phyloP scores from a whole-genome alignment of 2,113 vertebrate genomes.

The Nycticebus coucang region DNA sequence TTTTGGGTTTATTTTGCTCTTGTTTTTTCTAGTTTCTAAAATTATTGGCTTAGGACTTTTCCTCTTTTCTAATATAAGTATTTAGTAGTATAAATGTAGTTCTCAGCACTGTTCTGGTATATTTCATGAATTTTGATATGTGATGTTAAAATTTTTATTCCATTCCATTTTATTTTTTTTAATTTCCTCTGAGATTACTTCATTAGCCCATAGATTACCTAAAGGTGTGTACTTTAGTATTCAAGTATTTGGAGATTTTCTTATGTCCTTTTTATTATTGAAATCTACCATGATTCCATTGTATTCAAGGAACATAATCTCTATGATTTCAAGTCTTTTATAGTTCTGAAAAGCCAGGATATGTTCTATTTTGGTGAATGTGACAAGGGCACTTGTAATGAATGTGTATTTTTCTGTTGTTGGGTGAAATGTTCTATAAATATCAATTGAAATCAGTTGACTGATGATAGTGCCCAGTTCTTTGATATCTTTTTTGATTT shows the following conservation, averaged over 20 bases:
- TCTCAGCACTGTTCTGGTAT: not conserved
- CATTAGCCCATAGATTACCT: not conserved
- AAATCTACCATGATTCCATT: not conserved
- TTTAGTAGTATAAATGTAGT: not conserved
- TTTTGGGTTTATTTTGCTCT: not conserved
- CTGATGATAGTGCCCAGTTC: not conserved
- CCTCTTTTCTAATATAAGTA: not conserved
- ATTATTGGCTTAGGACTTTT: not conserved
- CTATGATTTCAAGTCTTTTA: not conserved
- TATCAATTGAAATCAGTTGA: not conserved
- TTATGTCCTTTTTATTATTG: not conserved
- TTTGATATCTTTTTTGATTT: not conserved
- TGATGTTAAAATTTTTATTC: not conserved
- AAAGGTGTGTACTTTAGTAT: not conserved
- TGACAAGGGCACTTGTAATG: not conserved
- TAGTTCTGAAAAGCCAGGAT: not conserved
- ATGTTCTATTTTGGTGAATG: not conserved
- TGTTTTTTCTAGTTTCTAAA: not conserved
- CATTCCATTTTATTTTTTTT: not conserved
- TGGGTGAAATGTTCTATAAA: not conserved
- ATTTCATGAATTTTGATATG: not conserved
- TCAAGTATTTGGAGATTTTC: not conserved
- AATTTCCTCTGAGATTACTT: not conserved
- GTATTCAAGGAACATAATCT: not conserved
- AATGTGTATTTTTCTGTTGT: not conserved